Conservation (phyloP, 2,113 vertebrate genomes). For the Plecotus auritus region DNA sequence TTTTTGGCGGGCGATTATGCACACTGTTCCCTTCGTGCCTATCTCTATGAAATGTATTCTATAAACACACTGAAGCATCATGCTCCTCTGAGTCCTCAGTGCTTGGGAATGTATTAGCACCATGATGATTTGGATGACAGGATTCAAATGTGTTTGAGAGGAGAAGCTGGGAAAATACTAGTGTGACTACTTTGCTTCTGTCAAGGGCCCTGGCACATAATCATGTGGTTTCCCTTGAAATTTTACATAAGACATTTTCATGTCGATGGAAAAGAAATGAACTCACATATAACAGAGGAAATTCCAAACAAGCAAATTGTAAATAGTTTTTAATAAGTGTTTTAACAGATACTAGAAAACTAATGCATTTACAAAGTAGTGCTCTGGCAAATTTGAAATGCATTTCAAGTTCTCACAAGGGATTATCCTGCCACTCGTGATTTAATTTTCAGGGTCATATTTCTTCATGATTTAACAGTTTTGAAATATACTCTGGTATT, state of each 20-base stretch:
- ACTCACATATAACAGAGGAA: background rate
- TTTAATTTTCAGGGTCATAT: background rate
- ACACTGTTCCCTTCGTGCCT: conserved; percentile 58
- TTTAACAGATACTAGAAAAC: conserved; percentile 4
- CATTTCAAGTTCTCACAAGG: background rate
- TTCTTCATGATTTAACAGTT: background rate
- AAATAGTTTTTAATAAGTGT: conserved; percentile 11
- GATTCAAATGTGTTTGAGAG: conserved; percentile 32
- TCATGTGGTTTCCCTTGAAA: background rate
- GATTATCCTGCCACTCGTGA: background rate
- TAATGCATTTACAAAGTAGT: background rate
- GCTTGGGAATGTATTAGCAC: conserved; percentile 43
- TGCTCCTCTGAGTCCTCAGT: conserved; percentile 47
- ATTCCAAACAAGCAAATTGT: background rate
- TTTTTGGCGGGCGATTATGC: conserved; percentile 64
- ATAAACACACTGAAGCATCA: conserved; percentile 52
- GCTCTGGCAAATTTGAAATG: background rate
- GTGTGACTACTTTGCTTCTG: conserved; percentile 4
- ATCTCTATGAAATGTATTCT: conserved; percentile 67
- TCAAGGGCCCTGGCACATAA: background rate
- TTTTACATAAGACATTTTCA: background rate
- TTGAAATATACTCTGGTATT: background rate
- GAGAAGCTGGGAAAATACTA: background rate
- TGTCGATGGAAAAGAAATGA: background rate
- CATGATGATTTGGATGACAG: conserved; percentile 38